Evolutionary conservation across 1,140 invertebrate species (phyloP), one percentile per base, ranked within the genome.

Genomic region (Danaus melanippus): DNA sequence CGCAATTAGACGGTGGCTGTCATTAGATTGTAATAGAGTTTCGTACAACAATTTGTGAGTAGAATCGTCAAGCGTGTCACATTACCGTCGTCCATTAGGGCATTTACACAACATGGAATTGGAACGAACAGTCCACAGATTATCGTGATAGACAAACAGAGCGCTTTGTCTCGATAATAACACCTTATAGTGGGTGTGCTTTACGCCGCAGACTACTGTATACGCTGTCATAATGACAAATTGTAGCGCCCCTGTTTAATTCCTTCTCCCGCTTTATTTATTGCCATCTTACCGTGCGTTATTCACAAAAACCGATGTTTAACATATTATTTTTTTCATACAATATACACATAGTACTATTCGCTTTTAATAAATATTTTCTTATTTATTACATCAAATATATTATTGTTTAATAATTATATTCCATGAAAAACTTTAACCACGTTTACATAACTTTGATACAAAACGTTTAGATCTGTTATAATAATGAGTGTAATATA

Each of bases 61-160:
- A 84, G 79, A 84, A 84, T 86, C 84, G 84, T 86, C 84, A 84
- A 84, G 81, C 84, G 84, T 86, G 77, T 86, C 84, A 84, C 84
- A 86, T 86, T 84, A 86, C 84, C 75, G 67, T 73, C 63, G 62
- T 72, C 76, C 84, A 86, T 86, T 86, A 86, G 80, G 80, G 71
- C 77, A 76, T 84, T 86, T 84, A 86, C 76, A 86, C 79, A 84
- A 86, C 81, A 79, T 77, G 73, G 77, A 84, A 86, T 86, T 84
- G 84, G 84, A 84, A 84, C 79, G 72, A 77, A 79, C 75, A 74
- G 76, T 74, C 78, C 76, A 80, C 79, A 84, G 84, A 83, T 86
- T 84, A 86, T 84, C 79, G 70, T 86, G 79, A 84, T 84, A 84
- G 74, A 84, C 84, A 83, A 84, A 84, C 77, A 74, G 70, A 70